Evolutionary conservation across 2,888 invertebrate genomes (phyloP).

Genomic region (Leptothorax acervorum): DNA sequence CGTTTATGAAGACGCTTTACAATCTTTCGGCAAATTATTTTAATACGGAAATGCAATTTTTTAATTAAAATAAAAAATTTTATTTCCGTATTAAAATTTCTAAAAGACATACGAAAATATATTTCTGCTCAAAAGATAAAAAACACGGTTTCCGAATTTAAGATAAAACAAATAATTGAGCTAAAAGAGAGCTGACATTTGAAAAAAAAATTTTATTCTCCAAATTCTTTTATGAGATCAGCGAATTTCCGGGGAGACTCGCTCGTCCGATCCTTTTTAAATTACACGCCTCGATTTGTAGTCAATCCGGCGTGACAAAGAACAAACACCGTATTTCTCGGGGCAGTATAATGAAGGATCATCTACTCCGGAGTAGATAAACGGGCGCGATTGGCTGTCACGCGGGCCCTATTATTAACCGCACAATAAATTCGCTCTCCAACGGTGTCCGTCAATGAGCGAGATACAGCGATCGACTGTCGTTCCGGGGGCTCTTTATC

Average conservation of each 20-base stretch:
- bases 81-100: background rate
- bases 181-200: background rate
- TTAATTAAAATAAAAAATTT: background rate
- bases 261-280: background rate
- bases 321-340: constrained; percentile 28
- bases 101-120: background rate
- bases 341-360: constrained; percentile 44
- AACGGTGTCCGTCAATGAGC: constrained; percentile 61
- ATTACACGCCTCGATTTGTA: constrained; percentile 12
- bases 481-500: constrained; percentile 67
- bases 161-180: background rate
- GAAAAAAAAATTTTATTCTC: background rate
- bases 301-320: constrained; percentile 22
- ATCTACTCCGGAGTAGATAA: constrained; percentile 49
- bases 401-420: constrained; percentile 69
- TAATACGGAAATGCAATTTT: background rate
- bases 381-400: constrained; percentile 47
- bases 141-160: background rate
- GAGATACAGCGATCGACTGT: constrained; percentile 59
- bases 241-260: background rate
- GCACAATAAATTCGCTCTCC: constrained; percentile 69
- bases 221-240: background rate
- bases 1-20: background rate
- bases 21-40: background rate
- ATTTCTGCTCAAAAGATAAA: background rate